Conservation (phyloP, 2,113 vertebrate species). For the Carettochelys insculpta region DNA sequence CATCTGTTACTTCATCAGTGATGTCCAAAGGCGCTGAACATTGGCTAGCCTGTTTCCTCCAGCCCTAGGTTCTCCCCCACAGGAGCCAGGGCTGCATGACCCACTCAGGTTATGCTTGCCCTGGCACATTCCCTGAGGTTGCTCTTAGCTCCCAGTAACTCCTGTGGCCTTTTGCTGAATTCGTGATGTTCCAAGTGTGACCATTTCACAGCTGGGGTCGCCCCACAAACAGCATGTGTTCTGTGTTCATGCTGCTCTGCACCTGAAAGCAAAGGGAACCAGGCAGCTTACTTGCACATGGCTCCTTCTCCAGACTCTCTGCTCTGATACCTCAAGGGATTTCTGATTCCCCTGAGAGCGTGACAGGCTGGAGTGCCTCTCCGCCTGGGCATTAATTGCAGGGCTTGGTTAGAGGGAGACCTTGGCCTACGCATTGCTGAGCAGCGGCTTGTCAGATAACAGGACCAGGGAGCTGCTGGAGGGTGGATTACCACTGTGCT, state of each 20-base stretch:
- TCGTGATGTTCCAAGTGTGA: not conserved
- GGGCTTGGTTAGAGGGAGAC: constrained; percentile 55
- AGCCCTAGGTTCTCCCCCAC: not conserved
- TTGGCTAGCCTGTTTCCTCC: too few species aligned
- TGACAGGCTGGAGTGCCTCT: too few species aligned
- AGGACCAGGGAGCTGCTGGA: constrained; percentile 19
- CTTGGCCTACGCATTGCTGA: constrained; percentile 1
- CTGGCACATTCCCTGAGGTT: not conserved
- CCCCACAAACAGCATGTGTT: too few species aligned
- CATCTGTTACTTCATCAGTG: not conserved
- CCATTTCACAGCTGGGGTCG: too few species aligned
- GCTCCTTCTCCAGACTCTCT: not conserved
- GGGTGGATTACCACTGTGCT: not conserved
- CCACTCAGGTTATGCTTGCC: not conserved
- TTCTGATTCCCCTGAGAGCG: not conserved
- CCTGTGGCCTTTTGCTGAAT: not conserved
- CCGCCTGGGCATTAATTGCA: constrained; percentile 54
- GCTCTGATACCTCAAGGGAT: not conserved
- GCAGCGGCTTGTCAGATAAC: constrained; percentile 18
- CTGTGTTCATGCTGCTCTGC: not conserved
- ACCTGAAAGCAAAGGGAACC: not conserved
- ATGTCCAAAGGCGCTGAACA: not conserved
- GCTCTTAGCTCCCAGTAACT: not conserved
- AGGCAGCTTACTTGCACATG: fast-evolving
- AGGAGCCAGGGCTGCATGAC: not conserved